Base-by-base conservation (phyloP, 2,797 vertebrate genomes). In the Okamejei kenojei region DNA sequence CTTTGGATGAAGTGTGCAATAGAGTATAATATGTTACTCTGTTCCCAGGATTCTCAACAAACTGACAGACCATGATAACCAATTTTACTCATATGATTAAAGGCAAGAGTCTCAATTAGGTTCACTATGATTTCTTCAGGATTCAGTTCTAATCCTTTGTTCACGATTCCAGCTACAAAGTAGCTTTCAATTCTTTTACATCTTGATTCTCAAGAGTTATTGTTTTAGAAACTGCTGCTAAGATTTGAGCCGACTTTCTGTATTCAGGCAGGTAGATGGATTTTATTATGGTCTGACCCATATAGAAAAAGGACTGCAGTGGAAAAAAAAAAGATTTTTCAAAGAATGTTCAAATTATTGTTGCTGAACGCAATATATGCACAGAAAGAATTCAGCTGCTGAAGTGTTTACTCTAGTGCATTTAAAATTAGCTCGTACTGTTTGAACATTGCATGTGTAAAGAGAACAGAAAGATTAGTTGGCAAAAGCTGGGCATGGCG, bases 101-200 rank as follows among this genome's bases (percentile, higher is more conserved):
- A 97, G 96, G 96, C 95, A 95, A 97, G 96, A 96, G 96, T 96
- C 96, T 97, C 97, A 97, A 97, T 97, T 97, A 97, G 96, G 96
- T 96, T 95, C 96, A 96, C 96, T 96, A 96, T 97, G 96, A 97
- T 97, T 97, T 97, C 96, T 96, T 97, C 95, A 97, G 97, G 97
- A 97, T 96, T 96, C 96, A 96, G 96, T 96, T 96, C 96, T 97
- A 97, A 96, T 97, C 96, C 93, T 96, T 97, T 97, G 97, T 97
- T 96, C 96, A 96, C 96, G 96, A 97, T 97, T 97, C 97, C 96
- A 96, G 96, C 95, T 19, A 95, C 94, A 94, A 96, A 96, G 95
- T 96, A 96, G 96, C 96, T 96, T 95, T 95, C 94, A 91, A 90
- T 7, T 19, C 86, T 63, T 71, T 90, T 71, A 71, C 86, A 38